These are phyloP conservation scores for Bhutanitis thaidina DNA, from an alignment of 2,888 invertebrate species.

Conservation along the genomic window DNA sequence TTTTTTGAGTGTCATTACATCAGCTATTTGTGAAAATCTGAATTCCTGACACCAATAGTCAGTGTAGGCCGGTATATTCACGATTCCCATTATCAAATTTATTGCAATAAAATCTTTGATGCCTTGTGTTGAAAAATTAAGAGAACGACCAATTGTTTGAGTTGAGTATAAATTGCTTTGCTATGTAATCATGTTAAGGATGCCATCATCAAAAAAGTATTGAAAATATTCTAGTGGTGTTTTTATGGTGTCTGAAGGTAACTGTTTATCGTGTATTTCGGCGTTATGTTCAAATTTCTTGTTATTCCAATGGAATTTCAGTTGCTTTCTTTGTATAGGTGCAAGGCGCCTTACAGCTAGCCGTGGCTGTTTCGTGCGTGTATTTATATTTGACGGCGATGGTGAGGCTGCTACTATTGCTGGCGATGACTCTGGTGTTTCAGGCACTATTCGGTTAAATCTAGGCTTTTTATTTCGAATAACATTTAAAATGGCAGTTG, in stretches of 20 bases:
- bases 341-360: conserved; percentile 21
- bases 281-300: conserved; percentile 22
- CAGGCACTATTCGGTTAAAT: neutral
- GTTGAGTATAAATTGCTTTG: conserved; percentile 25
- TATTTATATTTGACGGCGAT: neutral
- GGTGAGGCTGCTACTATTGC: too few relatives aligned
- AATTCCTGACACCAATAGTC: conserved; percentile 24
- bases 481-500: neutral
- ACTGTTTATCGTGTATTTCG: conserved; percentile 22
- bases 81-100: conserved; percentile 24
- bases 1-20: conserved; percentile 24
- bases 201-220: conserved; percentile 22
- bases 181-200: conserved; percentile 21
- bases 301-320: conserved; percentile 20
- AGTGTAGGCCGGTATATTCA: conserved; percentile 25
- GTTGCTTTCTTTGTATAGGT: conserved; percentile 22
- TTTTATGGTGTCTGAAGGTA: conserved; percentile 17
- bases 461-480: too few relatives aligned
- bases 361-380: conserved; percentile 21
- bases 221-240: conserved; percentile 21
- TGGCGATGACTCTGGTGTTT: neutral
- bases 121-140: conserved; percentile 19
- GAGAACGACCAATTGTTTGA: conserved; percentile 19
- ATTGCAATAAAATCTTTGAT: conserved; percentile 25
- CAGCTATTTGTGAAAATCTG: conserved; percentile 21